Evolutionary conservation across 2,797 vertebrate species (phyloP).

Genomic region (Carduelis carduelis): DNA sequence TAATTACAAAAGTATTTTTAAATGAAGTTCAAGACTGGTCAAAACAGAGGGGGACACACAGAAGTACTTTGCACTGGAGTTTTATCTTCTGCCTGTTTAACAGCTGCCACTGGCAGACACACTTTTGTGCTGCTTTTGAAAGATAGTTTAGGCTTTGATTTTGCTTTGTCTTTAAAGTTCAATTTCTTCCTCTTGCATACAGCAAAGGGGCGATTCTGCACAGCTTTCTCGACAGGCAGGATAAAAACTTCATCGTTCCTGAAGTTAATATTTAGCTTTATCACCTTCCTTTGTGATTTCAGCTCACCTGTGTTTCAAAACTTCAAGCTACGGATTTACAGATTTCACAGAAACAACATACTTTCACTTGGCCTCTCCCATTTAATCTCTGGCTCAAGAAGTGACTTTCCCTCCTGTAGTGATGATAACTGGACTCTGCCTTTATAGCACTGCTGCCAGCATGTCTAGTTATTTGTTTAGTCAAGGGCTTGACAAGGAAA

Average conservation of each 20-base stretch:
- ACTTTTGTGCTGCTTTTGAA: background rate
- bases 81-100: background rate
- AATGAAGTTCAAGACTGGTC: background rate
- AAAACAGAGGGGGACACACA: background rate
- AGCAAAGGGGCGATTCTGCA: background rate
- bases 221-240: background rate
- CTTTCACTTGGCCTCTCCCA: background rate
- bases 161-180: background rate
- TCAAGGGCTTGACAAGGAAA: background rate
- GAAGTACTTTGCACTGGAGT: background rate
- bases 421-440: background rate
- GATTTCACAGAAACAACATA: background rate
- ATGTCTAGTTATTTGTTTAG: background rate
- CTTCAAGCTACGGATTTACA: background rate
- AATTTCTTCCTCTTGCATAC: background rate
- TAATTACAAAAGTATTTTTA: background rate
- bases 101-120: background rate
- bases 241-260: background rate
- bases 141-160: background rate
- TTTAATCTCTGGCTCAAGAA: background rate
- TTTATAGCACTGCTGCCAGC: background rate
- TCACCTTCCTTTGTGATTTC: background rate
- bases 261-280: background rate
- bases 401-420: background rate
- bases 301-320: background rate